phyloP scores from a whole-genome alignment of 2,113 vertebrate genomes.

The Sylvietta virens region DNA sequence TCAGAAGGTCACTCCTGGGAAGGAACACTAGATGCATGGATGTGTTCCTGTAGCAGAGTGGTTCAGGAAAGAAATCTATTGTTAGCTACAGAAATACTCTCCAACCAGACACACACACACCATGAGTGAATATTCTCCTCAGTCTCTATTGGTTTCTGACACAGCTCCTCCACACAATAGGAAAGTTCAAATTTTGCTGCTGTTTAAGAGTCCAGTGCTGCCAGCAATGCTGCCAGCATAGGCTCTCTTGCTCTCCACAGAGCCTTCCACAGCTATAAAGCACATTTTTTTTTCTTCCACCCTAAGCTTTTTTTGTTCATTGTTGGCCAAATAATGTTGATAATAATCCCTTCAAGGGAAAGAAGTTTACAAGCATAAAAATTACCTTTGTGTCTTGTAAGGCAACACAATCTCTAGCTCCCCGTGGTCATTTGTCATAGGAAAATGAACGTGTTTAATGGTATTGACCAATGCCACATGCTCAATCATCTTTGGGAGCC shows the following conservation, averaged over 20 bases:
- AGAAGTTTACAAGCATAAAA: slow-evolving; percentile 29
- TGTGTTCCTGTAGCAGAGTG: background rate
- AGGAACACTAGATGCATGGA: background rate
- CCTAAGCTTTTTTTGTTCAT: background rate
- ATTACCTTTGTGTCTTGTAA: slow-evolving; percentile 43
- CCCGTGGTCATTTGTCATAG: slow-evolving; percentile 1
- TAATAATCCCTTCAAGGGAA: slow-evolving; percentile 46
- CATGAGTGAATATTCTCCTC: background rate
- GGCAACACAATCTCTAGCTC: slow-evolving; percentile 24
- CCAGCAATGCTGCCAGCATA: background rate
- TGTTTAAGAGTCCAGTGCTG: background rate
- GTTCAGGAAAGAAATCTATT: background rate
- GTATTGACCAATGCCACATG: background rate
- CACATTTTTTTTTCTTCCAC: background rate
- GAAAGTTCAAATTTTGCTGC: slow-evolving; percentile 2
- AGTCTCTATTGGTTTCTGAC: background rate
- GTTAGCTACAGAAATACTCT: background rate
- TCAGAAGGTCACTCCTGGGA: background rate
- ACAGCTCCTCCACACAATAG: background rate
- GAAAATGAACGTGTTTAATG: slow-evolving; percentile 38
- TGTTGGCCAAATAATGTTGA: slow-evolving; percentile 37
- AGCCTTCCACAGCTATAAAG: background rate
- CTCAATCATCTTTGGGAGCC: slow-evolving; percentile 2
- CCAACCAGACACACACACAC: background rate
- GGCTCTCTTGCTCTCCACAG: background rate